A percentile compares a stretch with the other conserved stretches of the same genome.
Conservation (phyloP, 2,113 vertebrate genomes). For the mouse (Mus musculus) region GRCm39 chr16:37767501-37768000, state of each 20-base stretch:
- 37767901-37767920: not conserved
- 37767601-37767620: conserved; percentile 2
- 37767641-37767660: not conserved
- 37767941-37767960: conserved; percentile 7
- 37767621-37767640: not conserved
- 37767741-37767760: conserved; percentile 58
- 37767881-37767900: conserved; percentile 16
- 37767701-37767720: conserved; percentile 53
- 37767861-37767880: conserved; percentile 10
- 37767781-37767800: not conserved
- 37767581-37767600: not conserved
- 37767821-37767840: not conserved
- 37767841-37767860: not conserved
- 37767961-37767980: not conserved
- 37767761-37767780: conserved; percentile 79
- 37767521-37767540: not conserved
- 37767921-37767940: not conserved
- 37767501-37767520: not conserved
- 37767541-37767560: not conserved
- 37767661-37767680: conserved; percentile 37
- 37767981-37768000: not conserved
- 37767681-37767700: not conserved
- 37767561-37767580: not conserved
- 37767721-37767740: not conserved
- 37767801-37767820: conserved; percentile 13